phyloP scores from a whole-genome alignment of 2,797 vertebrate species.

The Cryptoprocta ferox region DNA sequence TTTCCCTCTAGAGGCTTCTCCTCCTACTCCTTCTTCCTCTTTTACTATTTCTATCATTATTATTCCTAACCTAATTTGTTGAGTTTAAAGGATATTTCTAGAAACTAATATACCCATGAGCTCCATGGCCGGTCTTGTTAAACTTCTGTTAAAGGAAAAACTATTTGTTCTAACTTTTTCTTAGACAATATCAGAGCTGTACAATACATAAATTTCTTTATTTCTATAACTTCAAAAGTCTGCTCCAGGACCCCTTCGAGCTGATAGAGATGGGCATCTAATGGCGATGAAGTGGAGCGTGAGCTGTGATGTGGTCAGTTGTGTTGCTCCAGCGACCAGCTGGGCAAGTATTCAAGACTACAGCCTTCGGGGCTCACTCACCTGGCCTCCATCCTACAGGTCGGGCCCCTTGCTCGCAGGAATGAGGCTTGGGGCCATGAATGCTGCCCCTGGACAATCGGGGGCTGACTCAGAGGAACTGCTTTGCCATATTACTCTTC shows the following conservation, averaged over 20 bases:
- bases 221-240: not conserved
- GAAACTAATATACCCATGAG: not conserved
- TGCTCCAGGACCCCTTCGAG: not conserved
- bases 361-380: not conserved
- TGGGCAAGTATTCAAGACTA: not conserved
- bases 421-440: not conserved
- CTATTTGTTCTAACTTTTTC: not conserved
- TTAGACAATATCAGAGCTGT: not conserved
- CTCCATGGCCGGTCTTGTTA: not conserved
- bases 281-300: too few relatives aligned
- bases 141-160: not conserved
- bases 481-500: too few relatives aligned
- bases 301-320: too few relatives aligned
- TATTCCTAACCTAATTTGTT: not conserved
- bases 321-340: fast-evolving
- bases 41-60: not conserved
- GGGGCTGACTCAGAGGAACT: not conserved
- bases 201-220: not conserved
- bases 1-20: too few relatives aligned
- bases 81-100: not conserved
- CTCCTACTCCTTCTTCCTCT: too few relatives aligned
- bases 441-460: not conserved
- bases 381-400: not conserved
- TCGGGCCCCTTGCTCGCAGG: not conserved
- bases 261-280: not conserved